These are phyloP conservation scores for Syngnathus typhle DNA, from an alignment of 2,113 vertebrate species.

Conservation along the genomic window DNA sequence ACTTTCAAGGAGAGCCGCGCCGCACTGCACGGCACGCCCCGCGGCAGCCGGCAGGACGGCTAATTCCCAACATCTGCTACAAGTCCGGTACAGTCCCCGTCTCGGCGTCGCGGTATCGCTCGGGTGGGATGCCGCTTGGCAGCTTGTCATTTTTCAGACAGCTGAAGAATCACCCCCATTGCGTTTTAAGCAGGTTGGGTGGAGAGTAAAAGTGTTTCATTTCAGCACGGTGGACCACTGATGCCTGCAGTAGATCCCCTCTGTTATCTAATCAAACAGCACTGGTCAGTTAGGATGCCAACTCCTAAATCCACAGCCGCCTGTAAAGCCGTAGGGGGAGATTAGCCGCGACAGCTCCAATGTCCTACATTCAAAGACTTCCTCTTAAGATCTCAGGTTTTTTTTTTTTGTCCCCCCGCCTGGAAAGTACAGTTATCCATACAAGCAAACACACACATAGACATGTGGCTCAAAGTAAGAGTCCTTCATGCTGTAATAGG, in stretches of 20 bases:
- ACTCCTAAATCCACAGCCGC: conserved; percentile 67
- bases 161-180: conserved; percentile 58
- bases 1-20: conserved; percentile 56
- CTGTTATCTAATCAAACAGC: conserved; percentile 76
- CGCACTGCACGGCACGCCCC: conserved; percentile 44
- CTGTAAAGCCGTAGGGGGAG: conserved; percentile 69
- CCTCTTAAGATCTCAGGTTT: conserved; percentile 62
- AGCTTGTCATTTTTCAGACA: conserved; percentile 54
- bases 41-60: conserved; percentile 49
- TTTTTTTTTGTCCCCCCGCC: conserved; percentile 44
- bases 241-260: conserved; percentile 64
- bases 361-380: conserved; percentile 72
- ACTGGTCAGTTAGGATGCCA: conserved; percentile 71
- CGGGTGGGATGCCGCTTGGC: conserved; percentile 59
- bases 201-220: conserved; percentile 62
- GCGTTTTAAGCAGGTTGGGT: conserved; percentile 58
- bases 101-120: conserved; percentile 42
- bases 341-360: conserved; percentile 65
- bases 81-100: conserved; percentile 55
- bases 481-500: conserved; percentile 67
- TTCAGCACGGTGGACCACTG: conserved; percentile 64
- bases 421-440: conserved; percentile 65
- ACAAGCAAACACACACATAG: conserved; percentile 54
- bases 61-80: conserved; percentile 73
- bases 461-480: conserved; percentile 63